These are phyloP conservation scores for Otolemur crassicaudatus DNA, from an alignment of 2,797 vertebrate species.

Conservation along the genomic window DNA sequence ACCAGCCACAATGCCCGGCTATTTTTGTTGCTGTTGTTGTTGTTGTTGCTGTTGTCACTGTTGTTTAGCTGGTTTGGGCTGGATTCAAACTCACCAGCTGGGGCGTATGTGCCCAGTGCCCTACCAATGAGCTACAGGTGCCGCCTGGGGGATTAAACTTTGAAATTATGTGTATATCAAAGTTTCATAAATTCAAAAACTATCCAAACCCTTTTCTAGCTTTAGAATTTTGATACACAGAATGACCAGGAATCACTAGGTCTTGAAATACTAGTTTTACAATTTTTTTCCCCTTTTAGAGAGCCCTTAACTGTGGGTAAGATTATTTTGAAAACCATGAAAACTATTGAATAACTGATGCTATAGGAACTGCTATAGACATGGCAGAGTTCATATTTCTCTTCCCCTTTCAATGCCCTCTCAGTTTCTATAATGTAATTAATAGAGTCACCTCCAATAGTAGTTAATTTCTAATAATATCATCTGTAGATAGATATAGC, in stretches of 20 bases:
- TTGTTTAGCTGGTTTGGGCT: too few species aligned
- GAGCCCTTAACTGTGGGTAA: not conserved
- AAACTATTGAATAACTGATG: not conserved
- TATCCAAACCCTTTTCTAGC: not conserved
- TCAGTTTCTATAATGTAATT: not conserved
- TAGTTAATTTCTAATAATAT: not conserved
- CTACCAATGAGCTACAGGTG: too few species aligned
- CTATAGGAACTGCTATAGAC: not conserved
- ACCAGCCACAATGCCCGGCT: too few species aligned
- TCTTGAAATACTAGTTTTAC: constrained; percentile 11
- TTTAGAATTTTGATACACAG: not conserved
- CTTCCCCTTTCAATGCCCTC: not conserved
- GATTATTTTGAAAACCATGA: not conserved
- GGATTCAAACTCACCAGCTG: too few species aligned
- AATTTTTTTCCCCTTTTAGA: not conserved
- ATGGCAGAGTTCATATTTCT: not conserved
- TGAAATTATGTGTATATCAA: too few species aligned
- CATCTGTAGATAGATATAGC: not conserved
- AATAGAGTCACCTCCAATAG: not conserved
- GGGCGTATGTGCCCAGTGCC: not conserved
- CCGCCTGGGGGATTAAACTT: not conserved
- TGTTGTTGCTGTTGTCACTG: too few species aligned
- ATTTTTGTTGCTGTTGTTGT: too few species aligned
- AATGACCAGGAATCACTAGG: not conserved
- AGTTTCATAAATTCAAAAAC: constrained; percentile 44